Base-by-base conservation (phyloP, 2,113 vertebrate species). In the Vombatus ursinus region DNA sequence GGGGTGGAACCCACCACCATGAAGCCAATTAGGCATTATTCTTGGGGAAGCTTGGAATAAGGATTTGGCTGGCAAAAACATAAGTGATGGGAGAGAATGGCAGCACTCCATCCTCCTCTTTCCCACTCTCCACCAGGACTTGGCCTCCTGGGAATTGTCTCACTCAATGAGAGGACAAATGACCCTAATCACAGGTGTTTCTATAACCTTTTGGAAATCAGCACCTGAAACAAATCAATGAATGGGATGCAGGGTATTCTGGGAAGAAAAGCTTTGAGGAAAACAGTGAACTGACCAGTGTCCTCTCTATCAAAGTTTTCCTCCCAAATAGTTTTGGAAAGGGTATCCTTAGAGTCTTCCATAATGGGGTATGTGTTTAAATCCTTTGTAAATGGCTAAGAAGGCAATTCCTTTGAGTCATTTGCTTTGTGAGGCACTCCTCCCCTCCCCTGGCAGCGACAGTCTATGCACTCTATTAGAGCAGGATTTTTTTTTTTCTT, bases 401-500 rank as follows among this genome's bases (percentile, higher is more conserved):
- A 98, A 98, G 96, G 97, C 97, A 98, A 96, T 98, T 97, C 96
- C 96, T 98, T 98, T 98, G 95, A 98, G 98, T 98, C 1, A 25
- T 98, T 96, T 96, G 95, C 96, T 96, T 91, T 95, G 96, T 96
- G 94, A 84, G 94, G 97, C 97, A 98, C 98, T 98, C 97, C 97
- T 98, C 97, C 97, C 98, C 98, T 98, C 98, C 97, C 96, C 98
- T 98, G 98, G 97, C 97, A 98, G 97, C 96, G 98, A 98, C 98
- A 98, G 97, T 97, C 98, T 98, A 97, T 96, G 98, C 97, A 99
- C 98, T 99, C 98, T 98, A 99, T 99, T 99, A 99, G 98, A 98
- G 97, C 97, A 84, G 68, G 68, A 98, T 98, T 98, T 98, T 98
- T 97, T 97, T 96, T 98, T 98, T 44, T 23, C n/a, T 84, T 84